Conservation (phyloP, 2,888 invertebrate species). For the Pseudococcus longispinus region DNA sequence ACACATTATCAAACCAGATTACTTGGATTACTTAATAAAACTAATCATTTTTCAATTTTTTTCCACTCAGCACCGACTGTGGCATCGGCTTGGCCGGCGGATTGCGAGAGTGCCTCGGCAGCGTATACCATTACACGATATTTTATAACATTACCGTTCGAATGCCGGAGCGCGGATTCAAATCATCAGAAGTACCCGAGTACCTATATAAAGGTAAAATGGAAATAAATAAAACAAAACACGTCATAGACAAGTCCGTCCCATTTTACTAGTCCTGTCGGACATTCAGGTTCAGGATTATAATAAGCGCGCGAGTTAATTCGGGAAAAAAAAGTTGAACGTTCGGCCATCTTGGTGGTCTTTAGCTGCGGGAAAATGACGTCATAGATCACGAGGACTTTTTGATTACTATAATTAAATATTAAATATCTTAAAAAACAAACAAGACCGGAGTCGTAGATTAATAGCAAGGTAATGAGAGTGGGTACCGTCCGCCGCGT, state of each 20-base stretch:
- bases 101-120: neutral
- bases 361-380: slow-evolving; percentile 56
- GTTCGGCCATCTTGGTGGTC: slow-evolving; percentile 54
- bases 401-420: slow-evolving; percentile 57
- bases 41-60: slow-evolving; percentile 44
- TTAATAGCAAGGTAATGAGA: slow-evolving; percentile 55
- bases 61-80: neutral
- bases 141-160: slow-evolving; percentile 34
- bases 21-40: slow-evolving; percentile 43
- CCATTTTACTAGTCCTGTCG: slow-evolving; percentile 52
- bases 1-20: slow-evolving; percentile 36
- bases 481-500: slow-evolving; percentile 40
- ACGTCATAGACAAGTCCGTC: slow-evolving; percentile 54
- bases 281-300: slow-evolving; percentile 49
- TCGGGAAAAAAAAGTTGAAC: slow-evolving; percentile 42
- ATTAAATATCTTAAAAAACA: slow-evolving; percentile 55
- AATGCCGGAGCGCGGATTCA: neutral
- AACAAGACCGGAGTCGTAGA: slow-evolving; percentile 53
- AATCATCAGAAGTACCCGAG: slow-evolving; percentile 4
- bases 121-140: slow-evolving; percentile 37
- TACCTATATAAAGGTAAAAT: slow-evolving; percentile 23
- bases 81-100: neutral
- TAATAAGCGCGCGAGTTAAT: slow-evolving; percentile 37
- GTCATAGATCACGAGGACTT: slow-evolving; percentile 55
- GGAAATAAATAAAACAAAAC: slow-evolving; percentile 53